Conservation (phyloP, 2,113 vertebrate species). For the Actenoides lindsayi region DNA sequence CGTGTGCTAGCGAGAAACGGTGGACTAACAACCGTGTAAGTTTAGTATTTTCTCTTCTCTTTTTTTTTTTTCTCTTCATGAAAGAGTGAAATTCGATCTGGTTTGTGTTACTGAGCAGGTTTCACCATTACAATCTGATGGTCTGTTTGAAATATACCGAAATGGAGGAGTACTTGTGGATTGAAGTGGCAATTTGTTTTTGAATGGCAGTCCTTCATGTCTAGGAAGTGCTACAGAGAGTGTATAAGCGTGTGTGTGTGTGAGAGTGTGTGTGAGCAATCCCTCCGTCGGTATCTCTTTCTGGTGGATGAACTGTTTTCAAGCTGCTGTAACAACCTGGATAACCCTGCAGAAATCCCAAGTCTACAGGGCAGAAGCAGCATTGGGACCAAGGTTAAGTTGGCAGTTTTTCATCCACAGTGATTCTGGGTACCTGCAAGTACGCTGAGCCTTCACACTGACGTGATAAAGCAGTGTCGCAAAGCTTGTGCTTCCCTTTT, state of each 20-base stretch:
- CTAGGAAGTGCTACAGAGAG: fast-evolving
- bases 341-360: background rate
- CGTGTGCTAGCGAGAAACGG: background rate
- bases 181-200: background rate
- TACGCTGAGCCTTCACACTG: fast-evolving
- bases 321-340: fast-evolving
- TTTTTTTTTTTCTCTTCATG: background rate
- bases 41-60: background rate
- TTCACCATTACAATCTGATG: background rate
- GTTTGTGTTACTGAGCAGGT: background rate
- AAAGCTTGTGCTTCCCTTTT: background rate
- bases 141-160: background rate
- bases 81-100: background rate
- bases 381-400: fast-evolving
- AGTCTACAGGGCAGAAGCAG: fast-evolving
- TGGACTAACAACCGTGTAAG: slow-evolving; percentile 27
- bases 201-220: background rate
- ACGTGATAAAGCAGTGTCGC: background rate
- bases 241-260: background rate
- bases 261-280: background rate
- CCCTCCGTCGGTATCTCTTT: fast-evolving
- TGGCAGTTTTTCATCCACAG: fast-evolving
- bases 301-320: background rate
- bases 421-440: background rate
- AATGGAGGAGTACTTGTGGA: background rate